These are phyloP conservation scores for Triplophysa yarkandensis DNA, from an alignment of 2,797 vertebrate genomes.

Conservation along the genomic window DNA sequence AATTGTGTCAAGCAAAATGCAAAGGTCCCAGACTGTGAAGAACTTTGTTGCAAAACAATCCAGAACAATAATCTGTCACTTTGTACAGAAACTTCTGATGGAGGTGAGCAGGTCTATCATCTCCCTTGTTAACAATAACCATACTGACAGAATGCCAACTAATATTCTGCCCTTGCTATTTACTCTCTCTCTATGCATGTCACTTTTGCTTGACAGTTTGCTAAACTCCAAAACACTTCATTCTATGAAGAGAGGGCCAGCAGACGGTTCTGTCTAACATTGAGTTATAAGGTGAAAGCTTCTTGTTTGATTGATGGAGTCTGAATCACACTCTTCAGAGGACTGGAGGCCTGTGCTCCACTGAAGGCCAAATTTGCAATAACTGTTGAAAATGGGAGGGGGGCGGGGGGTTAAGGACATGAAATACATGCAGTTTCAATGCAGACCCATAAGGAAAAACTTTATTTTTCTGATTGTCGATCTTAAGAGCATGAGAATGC, in stretches of 20 bases:
- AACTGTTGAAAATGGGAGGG: neutral
- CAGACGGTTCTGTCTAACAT: constrained; percentile 25
- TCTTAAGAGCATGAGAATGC: constrained; percentile 56
- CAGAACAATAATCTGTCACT: neutral
- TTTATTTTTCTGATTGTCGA: constrained; percentile 61
- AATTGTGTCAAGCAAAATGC: neutral
- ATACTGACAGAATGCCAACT: neutral
- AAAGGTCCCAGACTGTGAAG: neutral
- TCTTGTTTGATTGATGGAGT: constrained; percentile 61
- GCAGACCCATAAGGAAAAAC: constrained; percentile 57
- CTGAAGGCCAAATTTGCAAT: constrained; percentile 61
- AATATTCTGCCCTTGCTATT: neutral
- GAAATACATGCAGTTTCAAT: constrained; percentile 64
- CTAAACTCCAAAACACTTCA: constrained; percentile 31
- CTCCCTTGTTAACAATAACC: constrained; percentile 15
- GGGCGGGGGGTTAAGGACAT: constrained; percentile 44
- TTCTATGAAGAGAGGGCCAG: constrained; percentile 23
- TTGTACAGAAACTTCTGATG: constrained; percentile 3
- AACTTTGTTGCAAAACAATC: neutral
- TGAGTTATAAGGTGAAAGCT: constrained; percentile 62
- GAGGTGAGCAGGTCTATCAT: neutral
- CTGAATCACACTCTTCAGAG: constrained; percentile 47
- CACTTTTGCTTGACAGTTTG: neutral
- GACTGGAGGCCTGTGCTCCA: constrained; percentile 44
- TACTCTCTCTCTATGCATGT: neutral